Evolutionary conservation across 2,797 vertebrate species (phyloP).

Genomic region (Coregonus ussuriensis): DNA sequence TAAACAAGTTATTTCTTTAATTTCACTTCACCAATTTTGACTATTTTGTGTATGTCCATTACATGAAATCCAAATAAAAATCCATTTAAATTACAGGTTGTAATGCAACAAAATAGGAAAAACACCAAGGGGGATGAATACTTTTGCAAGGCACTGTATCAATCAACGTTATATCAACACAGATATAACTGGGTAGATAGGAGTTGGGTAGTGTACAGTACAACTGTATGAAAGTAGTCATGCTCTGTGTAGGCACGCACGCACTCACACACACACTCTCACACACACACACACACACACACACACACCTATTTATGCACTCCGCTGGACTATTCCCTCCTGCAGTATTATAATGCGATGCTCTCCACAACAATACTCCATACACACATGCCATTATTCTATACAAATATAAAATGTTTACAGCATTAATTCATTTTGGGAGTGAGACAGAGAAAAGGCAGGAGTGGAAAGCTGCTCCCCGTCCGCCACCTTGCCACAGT

Average conservation of each 20-base stretch:
- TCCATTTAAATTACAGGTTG: too few relatives aligned
- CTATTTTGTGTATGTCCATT: too few relatives aligned
- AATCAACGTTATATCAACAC: too few relatives aligned
- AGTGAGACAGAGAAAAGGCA: not conserved
- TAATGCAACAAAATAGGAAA: too few relatives aligned
- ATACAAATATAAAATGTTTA: not conserved
- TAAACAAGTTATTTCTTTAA: too few relatives aligned
- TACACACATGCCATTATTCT: conserved; percentile 4
- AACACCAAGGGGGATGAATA: too few relatives aligned
- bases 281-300: conserved; percentile 9
- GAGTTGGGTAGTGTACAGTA: conserved; percentile 23
- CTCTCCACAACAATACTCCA: conserved; percentile 21
- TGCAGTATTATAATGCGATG: too few relatives aligned
- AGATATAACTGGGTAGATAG: not conserved
- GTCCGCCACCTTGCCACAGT: not conserved
- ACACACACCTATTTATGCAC: not conserved
- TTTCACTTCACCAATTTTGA: too few relatives aligned
- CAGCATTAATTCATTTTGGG: not conserved
- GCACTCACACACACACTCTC: not conserved
- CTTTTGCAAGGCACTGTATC: too few relatives aligned
- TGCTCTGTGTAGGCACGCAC: too few relatives aligned
- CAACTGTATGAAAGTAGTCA: not conserved
- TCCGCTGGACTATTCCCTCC: conserved; percentile 3
- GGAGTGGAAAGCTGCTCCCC: not conserved
- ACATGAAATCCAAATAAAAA: too few relatives aligned